These are phyloP conservation scores for Phaedon cochleariae DNA, from an alignment of 2,888 invertebrate species.

Conservation along the genomic window DNA sequence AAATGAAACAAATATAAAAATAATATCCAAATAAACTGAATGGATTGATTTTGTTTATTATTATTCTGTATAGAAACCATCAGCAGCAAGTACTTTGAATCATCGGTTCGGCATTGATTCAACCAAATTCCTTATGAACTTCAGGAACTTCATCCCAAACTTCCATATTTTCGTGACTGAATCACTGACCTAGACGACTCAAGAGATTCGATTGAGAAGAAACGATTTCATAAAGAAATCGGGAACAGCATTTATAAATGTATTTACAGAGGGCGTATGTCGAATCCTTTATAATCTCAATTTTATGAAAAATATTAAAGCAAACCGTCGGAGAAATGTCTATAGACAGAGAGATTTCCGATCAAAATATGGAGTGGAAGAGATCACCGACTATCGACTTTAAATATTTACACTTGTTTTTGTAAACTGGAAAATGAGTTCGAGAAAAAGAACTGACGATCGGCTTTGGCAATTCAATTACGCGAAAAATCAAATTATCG, in stretches of 20 bases:
- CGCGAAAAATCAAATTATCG: constrained; percentile 1
- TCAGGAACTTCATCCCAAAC: no score
- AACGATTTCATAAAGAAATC: constrained; percentile 43
- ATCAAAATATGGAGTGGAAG: constrained; percentile 59
- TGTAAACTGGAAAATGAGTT: constrained; percentile 57
- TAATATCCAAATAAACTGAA: no score
- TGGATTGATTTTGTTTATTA: no score
- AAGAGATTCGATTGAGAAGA: neutral
- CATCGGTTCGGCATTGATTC: no score
- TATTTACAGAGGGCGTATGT: constrained; percentile 60
- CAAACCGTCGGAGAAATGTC: constrained; percentile 61
- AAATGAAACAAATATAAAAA: no score
- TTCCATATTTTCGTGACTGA: no score
- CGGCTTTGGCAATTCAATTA: constrained; percentile 17
- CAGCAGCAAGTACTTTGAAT: no score
- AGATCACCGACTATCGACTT: constrained; percentile 60
- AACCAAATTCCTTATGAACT: no score
- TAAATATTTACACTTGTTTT: constrained; percentile 61
- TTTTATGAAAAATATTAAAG: constrained; percentile 63
- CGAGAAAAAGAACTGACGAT: constrained; percentile 7
- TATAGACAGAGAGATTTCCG: constrained; percentile 63
- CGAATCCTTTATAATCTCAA: constrained; percentile 62
- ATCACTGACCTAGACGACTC: no score
- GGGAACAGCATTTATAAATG: constrained; percentile 54
- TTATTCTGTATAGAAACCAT: no score